These are phyloP conservation scores for Rhyacichthys aspro DNA, from an alignment of 2,797 vertebrate genomes.

Conservation along the genomic window DNA sequence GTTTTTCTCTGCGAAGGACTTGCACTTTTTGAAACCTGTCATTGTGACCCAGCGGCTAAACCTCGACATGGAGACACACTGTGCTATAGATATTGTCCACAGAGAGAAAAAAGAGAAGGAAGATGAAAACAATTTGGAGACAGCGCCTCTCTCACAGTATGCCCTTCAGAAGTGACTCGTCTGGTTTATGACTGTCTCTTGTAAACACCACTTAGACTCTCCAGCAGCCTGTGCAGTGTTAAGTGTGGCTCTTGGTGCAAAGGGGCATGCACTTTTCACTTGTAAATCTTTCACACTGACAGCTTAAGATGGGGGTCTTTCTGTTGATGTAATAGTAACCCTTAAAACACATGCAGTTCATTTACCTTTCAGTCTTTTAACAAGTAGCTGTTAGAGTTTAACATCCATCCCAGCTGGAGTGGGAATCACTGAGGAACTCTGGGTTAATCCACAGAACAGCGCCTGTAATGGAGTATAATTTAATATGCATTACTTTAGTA, in stretches of 20 bases:
- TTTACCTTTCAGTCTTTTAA: too few relatives aligned
- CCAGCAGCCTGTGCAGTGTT: not conserved
- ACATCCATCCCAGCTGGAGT: too few relatives aligned
- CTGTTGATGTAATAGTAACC: constrained; percentile 14
- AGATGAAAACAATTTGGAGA: constrained; percentile 27
- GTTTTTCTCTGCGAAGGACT: constrained; percentile 15
- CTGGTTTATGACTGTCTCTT: constrained; percentile 32
- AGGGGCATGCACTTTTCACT: constrained; percentile 20
- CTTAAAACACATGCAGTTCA: too few relatives aligned
- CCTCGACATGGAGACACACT: constrained; percentile 14
- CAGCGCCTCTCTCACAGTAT: constrained; percentile 13
- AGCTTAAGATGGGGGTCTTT: constrained; percentile 57
- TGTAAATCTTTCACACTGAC: constrained; percentile 58
- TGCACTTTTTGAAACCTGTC: constrained; percentile 29
- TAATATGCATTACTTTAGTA: too few relatives aligned
- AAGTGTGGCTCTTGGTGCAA: constrained; percentile 13
- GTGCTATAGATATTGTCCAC: constrained; percentile 2
- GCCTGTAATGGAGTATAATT: too few relatives aligned
- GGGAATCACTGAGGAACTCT: too few relatives aligned
- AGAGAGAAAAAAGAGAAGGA: not conserved
- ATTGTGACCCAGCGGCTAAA: constrained; percentile 13
- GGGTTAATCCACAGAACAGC: too few relatives aligned
- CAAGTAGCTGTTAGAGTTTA: too few relatives aligned
- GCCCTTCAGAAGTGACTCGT: constrained; percentile 23
- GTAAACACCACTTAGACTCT: constrained; percentile 14